These are phyloP conservation scores for Galleria mellonella DNA, from an alignment of 1,140 invertebrate species.

Conservation along the genomic window DNA sequence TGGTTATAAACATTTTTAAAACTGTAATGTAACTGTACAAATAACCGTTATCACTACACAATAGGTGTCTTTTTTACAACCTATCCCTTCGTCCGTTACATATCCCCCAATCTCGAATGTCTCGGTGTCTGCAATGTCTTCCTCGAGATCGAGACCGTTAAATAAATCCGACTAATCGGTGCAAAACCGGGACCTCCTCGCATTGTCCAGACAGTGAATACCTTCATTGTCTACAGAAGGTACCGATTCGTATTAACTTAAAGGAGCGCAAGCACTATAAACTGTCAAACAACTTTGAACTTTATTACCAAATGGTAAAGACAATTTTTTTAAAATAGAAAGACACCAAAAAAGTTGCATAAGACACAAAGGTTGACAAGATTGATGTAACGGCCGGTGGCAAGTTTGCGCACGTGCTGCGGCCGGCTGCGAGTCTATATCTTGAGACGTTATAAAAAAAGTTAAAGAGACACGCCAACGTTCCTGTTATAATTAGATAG, in stretches of 20 bases:
- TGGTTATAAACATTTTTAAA: too few species aligned
- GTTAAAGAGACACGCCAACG: neutral
- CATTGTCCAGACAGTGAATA: slow-evolving; percentile 63
- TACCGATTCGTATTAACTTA: slow-evolving; percentile 9
- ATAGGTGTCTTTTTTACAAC: neutral
- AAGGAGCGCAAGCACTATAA: slow-evolving; percentile 15
- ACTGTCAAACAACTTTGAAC: slow-evolving; percentile 12
- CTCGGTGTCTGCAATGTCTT: slow-evolving; percentile 24
- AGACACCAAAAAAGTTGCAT: slow-evolving; percentile 29
- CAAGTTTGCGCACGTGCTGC: slow-evolving; percentile 61
- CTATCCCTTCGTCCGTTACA: neutral
- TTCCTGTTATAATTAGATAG: neutral
- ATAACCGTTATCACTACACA: neutral
- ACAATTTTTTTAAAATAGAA: slow-evolving; percentile 9
- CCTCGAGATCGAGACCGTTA: slow-evolving; percentile 45
- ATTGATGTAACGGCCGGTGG: slow-evolving; percentile 63
- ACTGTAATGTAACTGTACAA: too few species aligned
- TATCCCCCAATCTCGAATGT: slow-evolving; percentile 11
- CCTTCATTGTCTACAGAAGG: slow-evolving; percentile 58
- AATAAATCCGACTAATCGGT: slow-evolving; percentile 61
- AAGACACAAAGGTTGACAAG: slow-evolving; percentile 48
- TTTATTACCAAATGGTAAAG: slow-evolving; percentile 10
- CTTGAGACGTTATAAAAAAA: slow-evolving; percentile 23
- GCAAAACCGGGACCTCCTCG: slow-evolving; percentile 31
- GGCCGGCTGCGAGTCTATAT: slow-evolving; percentile 44